Base-by-base conservation (phyloP, 2,888 invertebrate species). In the Lomographa bimaculata region DNA sequence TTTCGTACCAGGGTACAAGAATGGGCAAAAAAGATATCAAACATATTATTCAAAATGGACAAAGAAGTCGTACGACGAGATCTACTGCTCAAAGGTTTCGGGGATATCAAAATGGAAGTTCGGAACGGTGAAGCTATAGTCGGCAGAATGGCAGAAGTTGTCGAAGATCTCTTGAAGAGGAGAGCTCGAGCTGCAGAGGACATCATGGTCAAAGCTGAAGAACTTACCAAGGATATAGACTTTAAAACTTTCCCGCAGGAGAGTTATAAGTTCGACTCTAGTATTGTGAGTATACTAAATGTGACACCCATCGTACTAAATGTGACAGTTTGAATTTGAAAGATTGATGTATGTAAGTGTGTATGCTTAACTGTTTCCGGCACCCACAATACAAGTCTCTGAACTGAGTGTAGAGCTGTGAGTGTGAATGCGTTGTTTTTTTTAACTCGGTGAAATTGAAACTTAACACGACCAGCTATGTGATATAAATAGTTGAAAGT, bases 11-110 rank as follows among this genome's bases (percentile, higher is more conserved):
- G 87, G 40, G 56, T 89, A 21, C 62, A 74, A 57, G 49, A 60
- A 50, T 89, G 89, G 89, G 87, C 89, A 0, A 36, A 70, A 33
- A 60, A 70, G 34, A 76, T 87, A 58, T 79, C 79, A 1, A 57
- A 69, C 5, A 68, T 59, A 25, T 43, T 89, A 1, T 54, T 59
- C 14, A 62, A 75, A 18, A 75, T 64, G 24, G 83, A 87, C 46
- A 54, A 64, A 3, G 60, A 60, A 7, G 76, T 86, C 3, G 83
- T 85, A 0, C 77, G 76, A 1, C 59, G 74, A 41, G 69, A 74
- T 1, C 59, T 70, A 1, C 51, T 89, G 1, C 28, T 74, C 4
- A 71, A 78, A 34, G 68, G 76, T 9, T 86, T 85, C 46, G 58
- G 66, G 0, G 68, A 76, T 23, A 53, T 79, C 1, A 80, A 74